These are phyloP conservation scores for Cricetomys ansorgei DNA, from an alignment of 2,113 vertebrate species.

Conservation along the genomic window DNA sequence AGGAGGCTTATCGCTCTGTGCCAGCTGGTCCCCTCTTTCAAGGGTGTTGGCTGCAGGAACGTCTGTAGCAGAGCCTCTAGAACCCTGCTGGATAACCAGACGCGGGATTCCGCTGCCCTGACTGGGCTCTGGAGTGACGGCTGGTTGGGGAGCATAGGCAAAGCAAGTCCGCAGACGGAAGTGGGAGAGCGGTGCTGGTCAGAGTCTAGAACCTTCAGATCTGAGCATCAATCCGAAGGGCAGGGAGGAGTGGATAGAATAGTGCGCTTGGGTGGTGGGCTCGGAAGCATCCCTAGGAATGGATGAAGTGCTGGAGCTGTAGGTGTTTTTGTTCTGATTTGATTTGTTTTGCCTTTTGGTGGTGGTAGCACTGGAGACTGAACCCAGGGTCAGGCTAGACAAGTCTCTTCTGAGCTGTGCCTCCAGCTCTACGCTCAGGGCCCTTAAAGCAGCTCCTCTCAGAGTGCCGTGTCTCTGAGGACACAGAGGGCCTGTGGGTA, in stretches of 20 bases:
- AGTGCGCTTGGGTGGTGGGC: neutral
- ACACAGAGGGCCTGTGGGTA: neutral
- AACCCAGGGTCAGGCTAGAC: neutral
- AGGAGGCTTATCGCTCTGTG: neutral
- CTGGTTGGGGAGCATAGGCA: neutral
- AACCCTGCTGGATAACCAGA: neutral
- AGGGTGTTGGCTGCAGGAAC: neutral
- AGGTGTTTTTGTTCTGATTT: neutral
- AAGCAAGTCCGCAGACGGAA: neutral
- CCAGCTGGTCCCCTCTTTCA: neutral
- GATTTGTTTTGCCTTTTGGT: neutral
- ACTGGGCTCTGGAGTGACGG: neutral
- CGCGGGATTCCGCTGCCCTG: neutral
- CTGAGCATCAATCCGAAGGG: neutral
- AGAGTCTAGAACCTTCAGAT: neutral
- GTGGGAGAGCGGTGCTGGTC: neutral
- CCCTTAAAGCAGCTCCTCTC: too few species aligned
- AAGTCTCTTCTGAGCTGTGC: neutral
- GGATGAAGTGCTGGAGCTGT: neutral
- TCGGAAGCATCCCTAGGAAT: neutral
- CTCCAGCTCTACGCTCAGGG: neutral
- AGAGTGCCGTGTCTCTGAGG: too few species aligned
- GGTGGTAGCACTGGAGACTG: neutral
- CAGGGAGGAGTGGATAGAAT: neutral
- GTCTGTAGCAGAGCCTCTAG: neutral